Percentiles rank a stretch among this genome's conserved stretches.
These are phyloP conservation scores for Clinocottus analis DNA, from an alignment of 2,113 vertebrate genomes.

Conservation along the genomic window DNA sequence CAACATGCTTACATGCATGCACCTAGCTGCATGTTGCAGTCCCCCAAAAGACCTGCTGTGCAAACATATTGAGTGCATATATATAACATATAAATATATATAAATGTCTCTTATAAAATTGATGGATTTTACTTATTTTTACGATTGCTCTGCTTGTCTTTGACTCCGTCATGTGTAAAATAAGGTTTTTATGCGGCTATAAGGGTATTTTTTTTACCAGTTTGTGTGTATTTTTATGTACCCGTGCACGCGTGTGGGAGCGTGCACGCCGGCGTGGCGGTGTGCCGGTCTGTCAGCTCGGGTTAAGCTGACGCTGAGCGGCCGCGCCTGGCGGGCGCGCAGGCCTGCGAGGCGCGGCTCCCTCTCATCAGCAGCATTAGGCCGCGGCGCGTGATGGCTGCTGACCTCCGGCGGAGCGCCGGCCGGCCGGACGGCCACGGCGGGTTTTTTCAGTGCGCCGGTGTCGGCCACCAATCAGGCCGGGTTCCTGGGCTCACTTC, in stretches of 20 bases:
- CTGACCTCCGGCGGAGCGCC: constrained; percentile 76
- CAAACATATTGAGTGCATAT: background rate
- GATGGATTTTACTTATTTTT: background rate
- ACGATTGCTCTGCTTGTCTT: background rate
- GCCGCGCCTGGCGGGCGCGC: constrained; percentile 73
- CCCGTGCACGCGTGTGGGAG: constrained; percentile 37
- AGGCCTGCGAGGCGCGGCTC: constrained; percentile 75
- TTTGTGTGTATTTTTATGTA: constrained; percentile 42
- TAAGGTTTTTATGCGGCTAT: constrained; percentile 32
- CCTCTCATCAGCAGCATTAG: constrained; percentile 87
- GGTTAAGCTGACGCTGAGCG: constrained; percentile 80
- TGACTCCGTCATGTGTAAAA: constrained; percentile 22
- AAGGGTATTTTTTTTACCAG: constrained; percentile 43
- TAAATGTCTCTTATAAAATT: background rate
- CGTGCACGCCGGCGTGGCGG: constrained; percentile 33
- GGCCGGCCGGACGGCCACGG: too few relatives aligned
- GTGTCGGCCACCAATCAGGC: constrained; percentile 52
- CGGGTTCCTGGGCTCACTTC: constrained; percentile 74
- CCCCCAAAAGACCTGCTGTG: background rate
- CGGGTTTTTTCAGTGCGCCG: constrained; percentile 33
- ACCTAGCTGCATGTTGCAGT: background rate
- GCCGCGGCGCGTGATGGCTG: constrained; percentile 80
- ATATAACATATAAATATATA: too few relatives aligned
- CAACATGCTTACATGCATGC: background rate
- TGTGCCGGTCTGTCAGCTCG: constrained; percentile 79